Base-by-base conservation (phyloP, 2,113 vertebrate genomes). In the Machaerirhynchus nigripectus region DNA sequence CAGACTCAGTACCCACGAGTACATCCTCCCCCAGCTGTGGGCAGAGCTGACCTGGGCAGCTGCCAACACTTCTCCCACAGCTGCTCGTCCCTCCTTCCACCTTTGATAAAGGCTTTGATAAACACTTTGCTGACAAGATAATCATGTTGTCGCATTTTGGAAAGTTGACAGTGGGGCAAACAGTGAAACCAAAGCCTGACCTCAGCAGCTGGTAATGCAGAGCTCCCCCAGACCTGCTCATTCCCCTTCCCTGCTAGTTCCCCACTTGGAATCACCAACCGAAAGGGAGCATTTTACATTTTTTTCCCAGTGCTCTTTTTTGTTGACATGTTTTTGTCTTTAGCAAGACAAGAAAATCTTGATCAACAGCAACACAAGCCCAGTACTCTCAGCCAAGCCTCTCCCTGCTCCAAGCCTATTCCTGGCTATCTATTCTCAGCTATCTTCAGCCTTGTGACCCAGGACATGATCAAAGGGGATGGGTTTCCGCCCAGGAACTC, bases 181-280 rank as follows among this genome's bases (percentile, higher is more conserved):
- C 3, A 1, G 22, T 10, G 22, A 65, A 79, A 69, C 2, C 23
- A 22, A 74, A 80, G 60, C 23, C 46, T 1, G 10, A 26, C 31
- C n/a, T 65, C n/a, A n/a, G 18, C 50, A 31, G 20, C 7, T 21
- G 47, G n/a, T n/a, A 76, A 69, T 2, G 2, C 4, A 35, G 63
- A 76, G 24, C 39, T 5, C 2, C 16, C 27, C 14, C 11, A 27
- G 47, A 31, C 24, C 63, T 63, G 70, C 47, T 55, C 30, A 33
- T 17, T 61, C 11, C 49, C 21, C 13, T 10, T 21, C 70, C 21
- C 75, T 49, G 46, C n/a, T 68, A 31, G 49, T 2, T 35, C 30
- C 3, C 3, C 15, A 31, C 57, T 0, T 50, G 30, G 30, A 61
- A 68, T 39, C 7, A 2, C 31, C 26, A 46, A 15, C 0, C 5